phyloP scores from a whole-genome alignment of 1,140 invertebrate species.

The Mercenaria mercenaria region DNA sequence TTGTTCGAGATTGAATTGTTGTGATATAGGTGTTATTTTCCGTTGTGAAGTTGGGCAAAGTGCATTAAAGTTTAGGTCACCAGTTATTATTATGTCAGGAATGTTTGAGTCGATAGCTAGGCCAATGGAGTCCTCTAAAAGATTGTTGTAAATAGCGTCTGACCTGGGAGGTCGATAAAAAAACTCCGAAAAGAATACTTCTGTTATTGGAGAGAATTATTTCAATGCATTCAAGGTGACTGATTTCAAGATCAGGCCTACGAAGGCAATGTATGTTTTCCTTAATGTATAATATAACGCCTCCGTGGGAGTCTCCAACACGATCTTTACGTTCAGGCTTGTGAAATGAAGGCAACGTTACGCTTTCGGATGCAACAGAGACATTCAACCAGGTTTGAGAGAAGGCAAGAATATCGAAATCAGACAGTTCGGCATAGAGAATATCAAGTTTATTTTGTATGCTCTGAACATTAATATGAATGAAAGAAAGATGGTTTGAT shows the following conservation, averaged over 20 bases:
- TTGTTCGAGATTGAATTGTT: too few relatives aligned
- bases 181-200: background rate
- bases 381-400: constrained; percentile 20
- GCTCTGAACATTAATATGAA: constrained; percentile 15
- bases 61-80: too few relatives aligned
- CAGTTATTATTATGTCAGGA: too few relatives aligned
- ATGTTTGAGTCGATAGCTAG: too few relatives aligned
- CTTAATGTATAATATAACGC: constrained; percentile 26
- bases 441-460: background rate
- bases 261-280: background rate
- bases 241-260: background rate
- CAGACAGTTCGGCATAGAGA: too few relatives aligned
- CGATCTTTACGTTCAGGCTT: background rate
- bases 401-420: constrained; percentile 25
- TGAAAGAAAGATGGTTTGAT: background rate
- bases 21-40: too few relatives aligned
- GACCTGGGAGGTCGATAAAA: background rate
- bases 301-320: background rate
- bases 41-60: too few relatives aligned
- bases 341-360: background rate
- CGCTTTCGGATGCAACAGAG: background rate
- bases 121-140: too few relatives aligned
- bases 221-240: constrained; percentile 11
- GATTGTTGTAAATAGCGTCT: background rate
- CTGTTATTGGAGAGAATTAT: background rate